A percentile compares a stretch with the other conserved stretches of the same genome.
Conservation (phyloP, 2,113 vertebrate species). For the Cairina moschata region DNA sequence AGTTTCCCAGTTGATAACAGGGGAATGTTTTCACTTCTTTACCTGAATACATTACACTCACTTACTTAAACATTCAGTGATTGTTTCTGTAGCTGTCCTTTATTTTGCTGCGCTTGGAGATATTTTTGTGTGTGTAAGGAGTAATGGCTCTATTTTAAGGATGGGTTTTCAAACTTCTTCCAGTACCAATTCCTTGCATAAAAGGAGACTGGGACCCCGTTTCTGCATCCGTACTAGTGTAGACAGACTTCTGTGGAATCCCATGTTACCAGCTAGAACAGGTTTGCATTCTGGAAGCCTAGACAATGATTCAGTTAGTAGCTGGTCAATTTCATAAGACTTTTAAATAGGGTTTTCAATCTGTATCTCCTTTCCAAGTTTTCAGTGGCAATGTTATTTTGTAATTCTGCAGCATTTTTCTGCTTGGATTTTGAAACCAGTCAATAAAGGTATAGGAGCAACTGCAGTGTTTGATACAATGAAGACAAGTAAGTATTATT, state of each 20-base stretch:
- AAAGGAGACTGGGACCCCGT: background rate
- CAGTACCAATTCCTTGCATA: background rate
- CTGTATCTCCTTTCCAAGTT: background rate
- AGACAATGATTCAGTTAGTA: background rate
- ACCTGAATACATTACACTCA: background rate
- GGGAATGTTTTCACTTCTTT: background rate
- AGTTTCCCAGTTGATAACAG: background rate
- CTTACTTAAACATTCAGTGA: background rate
- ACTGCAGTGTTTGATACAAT: background rate
- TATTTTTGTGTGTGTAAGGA: background rate
- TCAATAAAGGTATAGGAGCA: background rate
- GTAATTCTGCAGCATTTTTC: background rate
- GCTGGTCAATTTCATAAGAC: background rate
- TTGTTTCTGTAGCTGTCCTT: background rate
- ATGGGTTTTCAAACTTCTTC: background rate
- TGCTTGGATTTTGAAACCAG: background rate
- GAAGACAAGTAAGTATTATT: slow-evolving; percentile 25
- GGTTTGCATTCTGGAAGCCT: background rate
- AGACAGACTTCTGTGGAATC: background rate
- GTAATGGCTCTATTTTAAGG: background rate
- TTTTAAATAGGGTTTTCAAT: background rate
- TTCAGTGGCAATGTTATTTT: background rate
- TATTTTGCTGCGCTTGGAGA: background rate
- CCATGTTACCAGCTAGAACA: background rate
- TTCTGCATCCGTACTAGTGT: background rate